These are phyloP conservation scores for Epistrophella euchroma DNA, from an alignment of 2,888 invertebrate genomes.

Conservation along the genomic window DNA sequence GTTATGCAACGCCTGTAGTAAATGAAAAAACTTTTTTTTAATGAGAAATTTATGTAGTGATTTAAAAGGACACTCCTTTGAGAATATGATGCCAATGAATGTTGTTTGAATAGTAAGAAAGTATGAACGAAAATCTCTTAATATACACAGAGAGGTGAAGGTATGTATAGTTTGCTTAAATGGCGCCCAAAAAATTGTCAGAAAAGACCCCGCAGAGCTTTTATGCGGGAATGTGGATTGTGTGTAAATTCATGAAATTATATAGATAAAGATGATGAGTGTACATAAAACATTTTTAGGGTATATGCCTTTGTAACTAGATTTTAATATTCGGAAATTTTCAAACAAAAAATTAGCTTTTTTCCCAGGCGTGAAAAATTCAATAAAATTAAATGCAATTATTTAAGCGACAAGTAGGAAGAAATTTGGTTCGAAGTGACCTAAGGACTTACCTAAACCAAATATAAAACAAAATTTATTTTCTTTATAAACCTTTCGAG, in stretches of 20 bases:
- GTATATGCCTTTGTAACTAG: too few relatives aligned
- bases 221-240: not conserved
- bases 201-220: not conserved
- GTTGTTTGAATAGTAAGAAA: not conserved
- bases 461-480: too few relatives aligned
- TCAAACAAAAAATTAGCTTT: too few relatives aligned
- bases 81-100: conserved; percentile 18
- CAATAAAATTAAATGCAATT: too few relatives aligned
- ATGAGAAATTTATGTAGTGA: conserved; percentile 24
- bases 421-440: too few relatives aligned
- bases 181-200: not conserved
- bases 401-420: too few relatives aligned
- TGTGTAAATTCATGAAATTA: not conserved
- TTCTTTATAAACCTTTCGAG: too few relatives aligned
- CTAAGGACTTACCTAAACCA: too few relatives aligned
- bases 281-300: not conserved
- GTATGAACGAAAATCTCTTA: not conserved
- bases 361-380: too few relatives aligned
- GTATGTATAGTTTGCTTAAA: not conserved
- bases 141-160: not conserved
- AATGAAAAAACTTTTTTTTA: conserved; percentile 6
- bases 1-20: conserved; percentile 28
- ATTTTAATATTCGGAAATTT: too few relatives aligned
- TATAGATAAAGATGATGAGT: not conserved
- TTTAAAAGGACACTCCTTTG: conserved; percentile 23